Evolutionary conservation across 2,113 vertebrate species (phyloP).

Genomic region (Bettongia penicillata): DNA sequence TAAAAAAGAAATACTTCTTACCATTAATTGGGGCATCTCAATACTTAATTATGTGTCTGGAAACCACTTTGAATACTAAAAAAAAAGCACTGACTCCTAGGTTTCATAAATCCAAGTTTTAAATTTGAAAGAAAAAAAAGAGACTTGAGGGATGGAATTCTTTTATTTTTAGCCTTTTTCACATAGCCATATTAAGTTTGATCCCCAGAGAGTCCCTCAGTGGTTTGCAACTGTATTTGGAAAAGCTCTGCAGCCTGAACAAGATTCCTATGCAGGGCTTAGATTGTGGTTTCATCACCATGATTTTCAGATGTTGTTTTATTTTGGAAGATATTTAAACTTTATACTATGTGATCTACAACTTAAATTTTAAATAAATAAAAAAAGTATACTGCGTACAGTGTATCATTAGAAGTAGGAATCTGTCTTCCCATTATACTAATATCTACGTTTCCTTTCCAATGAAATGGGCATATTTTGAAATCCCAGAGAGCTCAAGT

Average conservation of each 20-base stretch:
- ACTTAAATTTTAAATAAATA: constrained; percentile 35
- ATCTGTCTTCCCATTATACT: background rate
- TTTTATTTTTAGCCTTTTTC: constrained; percentile 58
- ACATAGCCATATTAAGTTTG: constrained; percentile 40
- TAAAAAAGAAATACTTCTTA: background rate
- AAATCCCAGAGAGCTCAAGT: constrained; percentile 4
- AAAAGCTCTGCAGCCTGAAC: constrained; percentile 48
- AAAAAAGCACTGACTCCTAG: constrained; percentile 43
- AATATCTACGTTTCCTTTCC: background rate
- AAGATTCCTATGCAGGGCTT: background rate
- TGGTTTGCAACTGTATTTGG: constrained; percentile 19
- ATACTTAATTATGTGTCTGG: constrained; percentile 41
- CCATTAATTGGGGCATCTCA: background rate
- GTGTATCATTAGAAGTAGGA: background rate
- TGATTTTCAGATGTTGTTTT: constrained; percentile 42
- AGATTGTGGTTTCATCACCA: constrained; percentile 34
- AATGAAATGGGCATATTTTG: background rate
- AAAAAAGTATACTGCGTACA: background rate
- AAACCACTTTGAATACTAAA: constrained; percentile 26
- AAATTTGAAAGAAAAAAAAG: constrained; percentile 57
- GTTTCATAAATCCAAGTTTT: constrained; percentile 32
- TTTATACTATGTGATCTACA: constrained; percentile 1
- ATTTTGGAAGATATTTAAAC: constrained; percentile 31
- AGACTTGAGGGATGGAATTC: constrained; percentile 18
- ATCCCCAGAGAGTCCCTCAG: constrained; percentile 35